These are phyloP conservation scores for Tiliacea citrago DNA, from an alignment of 2,888 invertebrate genomes.

Conservation along the genomic window DNA sequence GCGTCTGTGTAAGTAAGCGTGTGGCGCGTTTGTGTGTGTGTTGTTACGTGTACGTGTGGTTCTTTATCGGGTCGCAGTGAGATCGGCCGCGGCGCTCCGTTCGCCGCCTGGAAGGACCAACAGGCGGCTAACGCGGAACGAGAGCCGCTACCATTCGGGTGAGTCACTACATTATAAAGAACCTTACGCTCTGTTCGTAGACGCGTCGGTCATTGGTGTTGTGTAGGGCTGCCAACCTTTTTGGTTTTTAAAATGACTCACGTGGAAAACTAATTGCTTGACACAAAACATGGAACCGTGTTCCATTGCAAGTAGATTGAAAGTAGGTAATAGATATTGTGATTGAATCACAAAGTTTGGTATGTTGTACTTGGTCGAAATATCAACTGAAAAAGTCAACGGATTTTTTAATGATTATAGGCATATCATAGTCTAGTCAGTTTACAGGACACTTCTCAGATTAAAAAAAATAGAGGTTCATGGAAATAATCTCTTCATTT, in stretches of 20 bases:
- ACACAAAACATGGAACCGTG: background rate
- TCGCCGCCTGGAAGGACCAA: conserved; percentile 94
- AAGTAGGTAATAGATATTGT: background rate
- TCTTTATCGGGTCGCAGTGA: conserved; percentile 91
- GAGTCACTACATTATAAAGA: conserved; percentile 86
- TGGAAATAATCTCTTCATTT: background rate
- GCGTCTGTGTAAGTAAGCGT: conserved; percentile 62
- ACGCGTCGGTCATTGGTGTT: conserved; percentile 73
- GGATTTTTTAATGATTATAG: background rate
- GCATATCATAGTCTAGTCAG: background rate
- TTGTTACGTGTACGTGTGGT: conserved; percentile 84
- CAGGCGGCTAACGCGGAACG: conserved; percentile 97
- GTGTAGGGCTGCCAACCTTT: conserved; percentile 61
- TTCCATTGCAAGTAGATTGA: background rate
- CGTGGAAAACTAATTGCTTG: background rate
- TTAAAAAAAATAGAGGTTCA: background rate
- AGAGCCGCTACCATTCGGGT: conserved; percentile 99
- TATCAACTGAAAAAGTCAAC: background rate
- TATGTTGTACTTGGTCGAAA: background rate
- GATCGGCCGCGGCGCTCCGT: conserved; percentile 87
- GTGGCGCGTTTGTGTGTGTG: conserved; percentile 76
- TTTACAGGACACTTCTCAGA: too few relatives aligned
- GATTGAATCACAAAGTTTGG: background rate
- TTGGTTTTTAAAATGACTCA: conserved; percentile 21
- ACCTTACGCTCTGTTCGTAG: conserved; percentile 73